Percentiles rank a stretch among this genome's conserved stretches.
Evolutionary conservation across 2,797 vertebrate genomes (phyloP).

Genomic region (Muscicapa striata): DNA sequence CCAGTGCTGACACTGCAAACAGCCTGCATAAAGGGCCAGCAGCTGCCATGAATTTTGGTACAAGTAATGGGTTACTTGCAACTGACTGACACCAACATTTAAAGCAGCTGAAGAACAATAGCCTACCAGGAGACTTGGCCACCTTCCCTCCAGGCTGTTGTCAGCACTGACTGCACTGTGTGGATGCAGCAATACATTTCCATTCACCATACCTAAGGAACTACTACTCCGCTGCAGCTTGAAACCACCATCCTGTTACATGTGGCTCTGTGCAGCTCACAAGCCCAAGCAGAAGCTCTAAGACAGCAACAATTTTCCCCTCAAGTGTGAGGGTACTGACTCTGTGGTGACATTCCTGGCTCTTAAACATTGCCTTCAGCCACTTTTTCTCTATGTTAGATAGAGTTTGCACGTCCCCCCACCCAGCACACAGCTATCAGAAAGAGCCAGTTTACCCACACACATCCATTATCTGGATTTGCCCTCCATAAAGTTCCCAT

Average conservation of each 20-base stretch:
- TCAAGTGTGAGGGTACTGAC: not conserved
- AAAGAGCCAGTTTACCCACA: not conserved
- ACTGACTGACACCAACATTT: not conserved
- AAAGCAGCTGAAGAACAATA: not conserved
- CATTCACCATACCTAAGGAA: not conserved
- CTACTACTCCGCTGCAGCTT: not conserved
- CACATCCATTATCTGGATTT: not conserved
- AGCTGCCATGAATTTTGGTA: not conserved
- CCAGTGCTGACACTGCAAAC: not conserved
- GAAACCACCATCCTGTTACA: not conserved
- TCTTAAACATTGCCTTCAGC: not conserved
- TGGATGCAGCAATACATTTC: not conserved
- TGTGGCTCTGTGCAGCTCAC: not conserved
- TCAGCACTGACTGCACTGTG: not conserved
- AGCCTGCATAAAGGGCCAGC: not conserved
- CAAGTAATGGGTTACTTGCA: not conserved
- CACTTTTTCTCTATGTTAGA: not conserved
- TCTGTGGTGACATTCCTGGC: not conserved
- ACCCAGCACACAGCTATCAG: not conserved
- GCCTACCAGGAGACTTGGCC: not conserved
- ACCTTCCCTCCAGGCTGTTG: not conserved
- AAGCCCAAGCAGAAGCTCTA: not conserved
- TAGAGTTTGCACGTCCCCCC: no score
- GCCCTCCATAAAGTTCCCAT: slow-evolving; percentile 64
- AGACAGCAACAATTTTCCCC: not conserved